These are phyloP conservation scores for Sinocyclocheilus anshuiensis DNA, from an alignment of 2,113 vertebrate genomes.

Conservation along the genomic window DNA sequence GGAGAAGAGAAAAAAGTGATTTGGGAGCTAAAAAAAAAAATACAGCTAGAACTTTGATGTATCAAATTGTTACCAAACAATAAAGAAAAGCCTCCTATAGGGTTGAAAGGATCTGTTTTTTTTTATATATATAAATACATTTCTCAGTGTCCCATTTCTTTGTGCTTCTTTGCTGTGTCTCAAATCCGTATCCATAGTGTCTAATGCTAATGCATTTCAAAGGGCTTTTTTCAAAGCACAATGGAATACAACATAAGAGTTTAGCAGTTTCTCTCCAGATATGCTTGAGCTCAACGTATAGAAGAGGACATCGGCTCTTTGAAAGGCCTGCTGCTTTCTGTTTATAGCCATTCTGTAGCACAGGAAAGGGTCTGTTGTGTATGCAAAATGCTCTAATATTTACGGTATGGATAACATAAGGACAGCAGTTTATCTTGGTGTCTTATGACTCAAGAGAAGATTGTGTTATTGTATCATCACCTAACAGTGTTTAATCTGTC, in stretches of 20 bases:
- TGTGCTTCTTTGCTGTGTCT: slow-evolving; percentile 66
- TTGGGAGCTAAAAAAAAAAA: slow-evolving; percentile 57
- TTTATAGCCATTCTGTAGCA: slow-evolving; percentile 15
- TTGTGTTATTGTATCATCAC: neutral
- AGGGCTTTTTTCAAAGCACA: slow-evolving; percentile 74
- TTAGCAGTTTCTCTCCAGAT: slow-evolving; percentile 71
- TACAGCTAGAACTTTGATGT: slow-evolving; percentile 69
- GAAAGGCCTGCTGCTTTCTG: slow-evolving; percentile 20
- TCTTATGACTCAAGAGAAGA: slow-evolving; percentile 4
- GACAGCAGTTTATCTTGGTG: slow-evolving; percentile 5
- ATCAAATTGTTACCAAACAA: slow-evolving; percentile 76
- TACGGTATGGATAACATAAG: slow-evolving; percentile 45
- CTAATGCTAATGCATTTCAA: slow-evolving; percentile 76
- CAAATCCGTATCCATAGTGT: slow-evolving; percentile 72
- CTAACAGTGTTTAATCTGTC: slow-evolving; percentile 9
- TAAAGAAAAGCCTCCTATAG: slow-evolving; percentile 65
- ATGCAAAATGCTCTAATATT: slow-evolving; percentile 34
- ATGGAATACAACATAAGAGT: slow-evolving; percentile 72
- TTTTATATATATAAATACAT: slow-evolving; percentile 47
- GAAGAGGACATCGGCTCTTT: slow-evolving; percentile 2
- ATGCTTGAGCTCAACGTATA: slow-evolving; percentile 61
- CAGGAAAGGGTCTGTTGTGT: slow-evolving; percentile 4
- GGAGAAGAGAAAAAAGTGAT: slow-evolving; percentile 66
- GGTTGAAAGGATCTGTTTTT: slow-evolving; percentile 57
- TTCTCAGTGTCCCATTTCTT: slow-evolving; percentile 67